Percentiles rank a stretch among this genome's conserved stretches.
These are phyloP conservation scores for Grantiella picta DNA, from an alignment of 2,113 vertebrate species.

Conservation along the genomic window DNA sequence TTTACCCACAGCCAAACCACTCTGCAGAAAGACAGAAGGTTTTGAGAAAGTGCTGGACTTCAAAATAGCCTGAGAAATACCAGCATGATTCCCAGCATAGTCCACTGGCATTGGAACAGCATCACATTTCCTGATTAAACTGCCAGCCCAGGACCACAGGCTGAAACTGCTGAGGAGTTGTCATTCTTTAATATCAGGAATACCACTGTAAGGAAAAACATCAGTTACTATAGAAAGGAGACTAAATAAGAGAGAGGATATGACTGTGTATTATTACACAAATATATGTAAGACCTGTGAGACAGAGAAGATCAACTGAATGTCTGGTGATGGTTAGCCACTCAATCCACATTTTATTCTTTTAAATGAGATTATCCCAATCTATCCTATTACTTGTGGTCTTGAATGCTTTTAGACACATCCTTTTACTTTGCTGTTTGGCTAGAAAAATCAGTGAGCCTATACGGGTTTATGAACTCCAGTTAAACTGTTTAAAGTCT, in stretches of 20 bases:
- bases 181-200: neutral
- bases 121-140: neutral
- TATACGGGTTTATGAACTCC: neutral
- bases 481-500: neutral
- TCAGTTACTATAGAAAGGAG: neutral
- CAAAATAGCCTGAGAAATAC: neutral
- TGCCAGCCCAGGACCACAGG: neutral
- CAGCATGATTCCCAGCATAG: accelerated
- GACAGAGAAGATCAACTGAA: neutral
- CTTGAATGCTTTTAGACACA: neutral
- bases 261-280: neutral
- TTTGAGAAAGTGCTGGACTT: neutral
- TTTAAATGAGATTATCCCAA: neutral
- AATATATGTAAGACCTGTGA: neutral
- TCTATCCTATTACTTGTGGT: neutral
- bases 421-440: neutral
- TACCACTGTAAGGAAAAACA: neutral
- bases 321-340: neutral
- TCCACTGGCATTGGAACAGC: neutral
- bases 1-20: neutral
- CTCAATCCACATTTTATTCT: neutral
- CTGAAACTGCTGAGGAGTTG: neutral
- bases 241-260: neutral
- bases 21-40: neutral
- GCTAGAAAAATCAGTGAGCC: neutral